Evolutionary conservation across 2,113 vertebrate genomes (phyloP).

Genomic region (Chunga burmeisteri): DNA sequence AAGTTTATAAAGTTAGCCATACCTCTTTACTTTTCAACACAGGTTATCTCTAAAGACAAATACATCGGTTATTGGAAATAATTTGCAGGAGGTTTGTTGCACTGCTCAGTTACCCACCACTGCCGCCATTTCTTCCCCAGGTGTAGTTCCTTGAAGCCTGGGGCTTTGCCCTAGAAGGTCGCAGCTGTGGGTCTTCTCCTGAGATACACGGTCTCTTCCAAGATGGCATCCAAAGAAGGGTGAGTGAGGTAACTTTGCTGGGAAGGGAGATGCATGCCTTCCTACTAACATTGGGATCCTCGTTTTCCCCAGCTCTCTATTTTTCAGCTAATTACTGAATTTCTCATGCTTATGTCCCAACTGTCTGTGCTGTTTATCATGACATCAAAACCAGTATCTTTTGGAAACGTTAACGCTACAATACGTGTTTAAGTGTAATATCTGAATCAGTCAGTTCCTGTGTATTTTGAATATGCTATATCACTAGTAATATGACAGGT

Average conservation of each 20-base stretch:
- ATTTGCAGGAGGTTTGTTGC: neutral
- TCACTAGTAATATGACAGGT: neutral
- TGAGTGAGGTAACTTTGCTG: neutral
- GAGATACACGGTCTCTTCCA: neutral
- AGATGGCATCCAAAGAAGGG: neutral
- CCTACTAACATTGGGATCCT: neutral
- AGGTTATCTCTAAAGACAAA: neutral
- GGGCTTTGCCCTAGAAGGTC: neutral
- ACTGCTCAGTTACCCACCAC: neutral
- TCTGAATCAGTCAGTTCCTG: neutral
- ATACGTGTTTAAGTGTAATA: neutral
- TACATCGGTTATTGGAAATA: neutral
- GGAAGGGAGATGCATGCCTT: neutral
- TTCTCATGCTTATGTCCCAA: neutral
- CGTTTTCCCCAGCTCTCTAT: accelerated
- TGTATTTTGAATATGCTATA: neutral
- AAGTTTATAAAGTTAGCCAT: neutral
- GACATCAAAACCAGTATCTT: neutral
- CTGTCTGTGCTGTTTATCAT: neutral
- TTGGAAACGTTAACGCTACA: neutral
- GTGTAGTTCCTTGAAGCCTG: neutral
- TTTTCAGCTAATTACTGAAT: neutral
- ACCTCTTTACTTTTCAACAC: neutral
- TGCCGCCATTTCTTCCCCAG: neutral
- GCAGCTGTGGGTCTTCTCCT: neutral